Base-by-base conservation (phyloP, 2,888 invertebrate genomes). In the Folsomia candida region DNA sequence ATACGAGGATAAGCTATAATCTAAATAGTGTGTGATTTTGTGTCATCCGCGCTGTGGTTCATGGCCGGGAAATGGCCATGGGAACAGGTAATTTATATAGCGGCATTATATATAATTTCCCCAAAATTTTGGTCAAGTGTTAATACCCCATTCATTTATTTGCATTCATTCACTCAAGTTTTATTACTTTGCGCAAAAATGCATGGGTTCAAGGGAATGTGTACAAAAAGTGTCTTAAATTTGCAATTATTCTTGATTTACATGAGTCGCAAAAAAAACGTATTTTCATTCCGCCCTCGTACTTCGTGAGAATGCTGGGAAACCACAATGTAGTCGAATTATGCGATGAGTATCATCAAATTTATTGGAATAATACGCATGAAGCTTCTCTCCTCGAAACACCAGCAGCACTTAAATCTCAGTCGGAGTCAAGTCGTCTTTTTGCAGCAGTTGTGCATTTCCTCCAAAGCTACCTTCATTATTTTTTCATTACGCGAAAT, bases 61-160 rank as follows among this genome's bases (percentile, higher is more conserved):
- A 78, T 79, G 79, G 78, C 78, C 75, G 71, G 67, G 74, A 77
- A 76, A 78, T 76, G 77, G 78, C 79, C 79, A 79, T 79, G 79
- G 79, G 78, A 76, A 78, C 79, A 79, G 79, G 79, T 79, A 79
- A 27, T 37, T 37, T 54, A 14, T n/a, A 54, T 14, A 20, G 54
- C 20, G 4, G 6, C 6, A 4, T 20, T 20, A 6, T 14, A 54
- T 14, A 37, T 37, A 4, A 37, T 37, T 37, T 37, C 14, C 37
- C 4, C 4, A 37, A 37, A 37, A 37, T 37, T 37, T 37, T 14
- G 14, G n/a, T n/a, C n/a, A 47, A 47, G 18, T 47, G 18, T 47
- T 11, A 11, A 47, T 47, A 47, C 18, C 18, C 47, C 47, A 9
- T 37, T 37, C 14, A 37, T 4, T 37, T 37, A 9, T 37, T 37